These are phyloP conservation scores for Agonopterix arenella DNA, from an alignment of 2,888 invertebrate genomes.

Conservation along the genomic window DNA sequence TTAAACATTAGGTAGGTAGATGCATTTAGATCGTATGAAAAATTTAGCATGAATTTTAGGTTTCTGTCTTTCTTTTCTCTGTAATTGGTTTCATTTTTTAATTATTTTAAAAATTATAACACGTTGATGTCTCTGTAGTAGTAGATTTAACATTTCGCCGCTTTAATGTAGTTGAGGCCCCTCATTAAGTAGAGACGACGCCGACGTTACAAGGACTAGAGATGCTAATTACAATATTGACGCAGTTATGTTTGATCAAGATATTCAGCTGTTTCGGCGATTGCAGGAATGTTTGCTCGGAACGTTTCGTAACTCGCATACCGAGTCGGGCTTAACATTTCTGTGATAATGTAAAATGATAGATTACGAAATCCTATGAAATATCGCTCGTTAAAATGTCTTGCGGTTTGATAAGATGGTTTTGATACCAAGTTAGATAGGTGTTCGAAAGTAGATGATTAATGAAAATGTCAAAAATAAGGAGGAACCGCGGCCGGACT, in stretches of 20 bases:
- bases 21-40: constrained; percentile 3
- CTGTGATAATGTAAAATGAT: not conserved
- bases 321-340: not conserved
- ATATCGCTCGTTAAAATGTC: no score
- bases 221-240: constrained; percentile 5
- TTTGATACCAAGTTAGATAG: no score
- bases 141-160: constrained; percentile 1
- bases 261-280: constrained; percentile 5
- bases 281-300: not conserved
- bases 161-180: not conserved
- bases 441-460: no score
- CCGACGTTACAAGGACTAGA: not conserved
- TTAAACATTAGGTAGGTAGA: constrained; percentile 3
- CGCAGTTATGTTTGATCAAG: constrained; percentile 8
- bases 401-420: no score
- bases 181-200: not conserved
- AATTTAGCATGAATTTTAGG: constrained; percentile 1
- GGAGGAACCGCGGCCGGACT: constrained; percentile 49
- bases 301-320: not conserved
- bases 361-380: no score
- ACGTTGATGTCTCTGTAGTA: not conserved
- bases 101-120: not conserved
- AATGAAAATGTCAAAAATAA: constrained; percentile 10
- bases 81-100: not conserved
- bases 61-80: not conserved